Conservation (phyloP, 2,888 invertebrate genomes). For the Tetheella fluctuosa region DNA sequence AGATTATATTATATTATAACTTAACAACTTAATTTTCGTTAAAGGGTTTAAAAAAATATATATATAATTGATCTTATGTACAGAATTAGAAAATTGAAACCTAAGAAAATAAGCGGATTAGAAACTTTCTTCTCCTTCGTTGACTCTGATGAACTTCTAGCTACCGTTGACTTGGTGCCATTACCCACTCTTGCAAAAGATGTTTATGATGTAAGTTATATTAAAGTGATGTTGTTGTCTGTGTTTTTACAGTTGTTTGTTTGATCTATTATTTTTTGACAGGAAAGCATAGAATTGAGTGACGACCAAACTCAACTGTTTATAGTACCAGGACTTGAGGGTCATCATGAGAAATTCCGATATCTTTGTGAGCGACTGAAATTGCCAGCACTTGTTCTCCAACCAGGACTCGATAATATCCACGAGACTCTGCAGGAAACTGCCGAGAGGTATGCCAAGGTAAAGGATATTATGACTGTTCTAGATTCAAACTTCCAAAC, state of each 20-base stretch:
- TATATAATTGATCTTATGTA: neutral
- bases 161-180: conserved; percentile 41
- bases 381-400: conserved; percentile 48
- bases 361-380: conserved; percentile 50
- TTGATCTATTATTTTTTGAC: neutral
- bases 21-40: neutral
- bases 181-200: conserved; percentile 35
- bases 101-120: conserved; percentile 36
- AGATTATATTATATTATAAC: neutral
- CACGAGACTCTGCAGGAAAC: conserved; percentile 46
- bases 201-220: neutral
- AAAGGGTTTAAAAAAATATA: no score
- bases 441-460: conserved; percentile 51
- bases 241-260: neutral
- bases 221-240: neutral
- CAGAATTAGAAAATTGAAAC: neutral
- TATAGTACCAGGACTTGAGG: conserved; percentile 58
- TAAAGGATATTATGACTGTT: conserved; percentile 19
- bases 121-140: conserved; percentile 38
- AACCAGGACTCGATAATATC: conserved; percentile 47
- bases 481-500: no score
- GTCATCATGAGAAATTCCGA: conserved; percentile 47
- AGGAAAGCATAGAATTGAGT: neutral
- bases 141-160: conserved; percentile 46
- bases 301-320: conserved; percentile 26